These are phyloP conservation scores for Cactoblastis cactorum DNA, from an alignment of 2,888 invertebrate genomes.

Conservation along the genomic window DNA sequence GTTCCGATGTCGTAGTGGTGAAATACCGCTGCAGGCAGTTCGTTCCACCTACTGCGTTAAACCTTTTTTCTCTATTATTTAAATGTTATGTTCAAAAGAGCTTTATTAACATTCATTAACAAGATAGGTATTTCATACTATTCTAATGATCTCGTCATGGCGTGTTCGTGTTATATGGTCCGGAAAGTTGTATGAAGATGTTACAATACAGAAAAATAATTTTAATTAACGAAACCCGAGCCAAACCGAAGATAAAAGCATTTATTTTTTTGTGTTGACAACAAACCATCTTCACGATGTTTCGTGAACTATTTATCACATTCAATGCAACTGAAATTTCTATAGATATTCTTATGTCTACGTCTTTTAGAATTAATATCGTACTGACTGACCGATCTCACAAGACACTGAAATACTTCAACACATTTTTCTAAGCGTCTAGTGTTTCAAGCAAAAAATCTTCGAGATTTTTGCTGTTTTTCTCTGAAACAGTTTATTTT, in stretches of 20 bases:
- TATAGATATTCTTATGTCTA: background rate
- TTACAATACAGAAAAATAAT: conserved; percentile 31
- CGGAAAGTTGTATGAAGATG: conserved; percentile 31
- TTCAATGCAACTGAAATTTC: background rate
- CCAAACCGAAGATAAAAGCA: conserved; percentile 27
- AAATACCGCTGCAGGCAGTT: too few species aligned
- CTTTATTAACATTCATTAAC: conserved; percentile 14
- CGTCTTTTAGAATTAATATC: background rate
- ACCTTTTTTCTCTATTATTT: background rate
- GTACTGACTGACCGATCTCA: background rate
- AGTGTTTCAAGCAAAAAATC: conserved; percentile 3
- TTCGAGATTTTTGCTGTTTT: conserved; percentile 6
- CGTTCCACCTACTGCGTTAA: too few species aligned
- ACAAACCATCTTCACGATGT: conserved; percentile 19
- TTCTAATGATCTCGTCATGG: conserved; percentile 45
- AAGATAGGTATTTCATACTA: conserved; percentile 1
- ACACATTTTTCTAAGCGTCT: background rate
- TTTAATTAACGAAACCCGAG: conserved; percentile 22
- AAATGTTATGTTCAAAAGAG: background rate
- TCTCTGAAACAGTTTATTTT: conserved; percentile 36
- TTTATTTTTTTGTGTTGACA: conserved; percentile 1
- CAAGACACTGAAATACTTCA: background rate
- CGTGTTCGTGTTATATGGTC: conserved; percentile 42
- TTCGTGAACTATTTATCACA: background rate
- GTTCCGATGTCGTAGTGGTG: too few species aligned